Base-by-base conservation (phyloP, 2,797 vertebrate species). In the Dermochelys coriacea region DNA sequence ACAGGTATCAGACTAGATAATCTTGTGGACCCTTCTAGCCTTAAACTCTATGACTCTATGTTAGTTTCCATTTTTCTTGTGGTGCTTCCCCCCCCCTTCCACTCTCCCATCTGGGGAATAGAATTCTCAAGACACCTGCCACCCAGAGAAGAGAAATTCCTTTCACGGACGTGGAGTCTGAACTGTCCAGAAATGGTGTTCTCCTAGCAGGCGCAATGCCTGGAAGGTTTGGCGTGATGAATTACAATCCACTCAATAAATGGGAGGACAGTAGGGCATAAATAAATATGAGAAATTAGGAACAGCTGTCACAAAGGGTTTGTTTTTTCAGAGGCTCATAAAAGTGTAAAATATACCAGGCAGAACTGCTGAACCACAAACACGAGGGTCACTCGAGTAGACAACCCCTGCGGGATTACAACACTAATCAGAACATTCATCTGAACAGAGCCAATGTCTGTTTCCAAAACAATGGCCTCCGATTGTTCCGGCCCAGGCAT, bases 271-370 rank as follows among this genome's bases (percentile, higher is more conserved):
- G 50, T 54, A 59, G 54, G 71, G 79, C 52, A 45, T 41, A 81
- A 82, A 82, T 91, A 91, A 81, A 90, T 75, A 75, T 47, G 79
- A 85, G 34, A 75, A 75, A 91, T 82, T 91, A 74, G 29, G 47
- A 86, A 52, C 84, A 90, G 89, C 59, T 86, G 84, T 59, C 52
- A n/a, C 27, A 54, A 27, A 74, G 29, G 80, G 57, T n/a, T n/a
- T 74, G 41, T 57, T 82, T 75, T 75, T 49, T 50, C 55, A 8
- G n/a, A 82, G 84, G 52, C 85, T 51, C 47, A 75, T 90, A 51
- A 85, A 81, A 74, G 19, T 41, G 64, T 59, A 81, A 75, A 75
- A 91, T 61, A 77, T 75, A 82, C 64, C 54, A 51, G 64, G 64
- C 29, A 52, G 71, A 81, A 81, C 79, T 59, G 47, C 29, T 86